Conservation (phyloP, 2,888 invertebrate genomes). For the Drosophila picticornis region DNA sequence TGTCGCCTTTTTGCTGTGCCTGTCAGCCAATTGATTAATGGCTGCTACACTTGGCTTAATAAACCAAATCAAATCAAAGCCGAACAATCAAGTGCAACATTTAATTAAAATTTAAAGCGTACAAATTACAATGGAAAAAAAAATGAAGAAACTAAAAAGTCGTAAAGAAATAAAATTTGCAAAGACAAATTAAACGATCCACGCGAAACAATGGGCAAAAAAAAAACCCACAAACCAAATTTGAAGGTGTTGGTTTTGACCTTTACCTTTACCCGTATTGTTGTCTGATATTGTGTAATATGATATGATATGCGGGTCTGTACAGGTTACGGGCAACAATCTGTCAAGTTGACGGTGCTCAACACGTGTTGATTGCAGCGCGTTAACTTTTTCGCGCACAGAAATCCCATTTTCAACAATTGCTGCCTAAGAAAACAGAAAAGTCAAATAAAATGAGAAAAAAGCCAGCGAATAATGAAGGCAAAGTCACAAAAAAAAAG, state of each 20-base stretch:
- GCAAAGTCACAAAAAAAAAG: conserved; percentile 26
- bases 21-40: conserved; percentile 44
- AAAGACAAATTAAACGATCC: conserved; percentile 16
- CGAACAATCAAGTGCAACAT: conserved; percentile 47
- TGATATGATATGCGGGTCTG: conserved; percentile 44
- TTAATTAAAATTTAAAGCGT: conserved; percentile 53
- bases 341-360: conserved; percentile 8
- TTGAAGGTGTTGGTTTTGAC: conserved; percentile 20
- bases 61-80: conserved; percentile 34
- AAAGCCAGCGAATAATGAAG: conserved; percentile 55
- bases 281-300: conserved; percentile 47
- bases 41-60: conserved; percentile 24
- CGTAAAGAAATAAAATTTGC: neutral
- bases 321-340: conserved; percentile 13
- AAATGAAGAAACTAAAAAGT: neutral
- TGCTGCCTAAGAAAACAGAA: conserved; percentile 36
- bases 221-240: neutral
- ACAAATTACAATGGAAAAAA: conserved; percentile 30
- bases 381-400: conserved; percentile 40
- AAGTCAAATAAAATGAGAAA: conserved; percentile 16
- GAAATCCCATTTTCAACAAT: conserved; percentile 25
- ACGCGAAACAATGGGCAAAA: conserved; percentile 1
- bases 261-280: conserved; percentile 35
- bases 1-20: conserved; percentile 14
- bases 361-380: conserved; percentile 63